Evolutionary conservation across 2,113 vertebrate genomes (phyloP).

Genomic region (Stigmatopora argus): DNA sequence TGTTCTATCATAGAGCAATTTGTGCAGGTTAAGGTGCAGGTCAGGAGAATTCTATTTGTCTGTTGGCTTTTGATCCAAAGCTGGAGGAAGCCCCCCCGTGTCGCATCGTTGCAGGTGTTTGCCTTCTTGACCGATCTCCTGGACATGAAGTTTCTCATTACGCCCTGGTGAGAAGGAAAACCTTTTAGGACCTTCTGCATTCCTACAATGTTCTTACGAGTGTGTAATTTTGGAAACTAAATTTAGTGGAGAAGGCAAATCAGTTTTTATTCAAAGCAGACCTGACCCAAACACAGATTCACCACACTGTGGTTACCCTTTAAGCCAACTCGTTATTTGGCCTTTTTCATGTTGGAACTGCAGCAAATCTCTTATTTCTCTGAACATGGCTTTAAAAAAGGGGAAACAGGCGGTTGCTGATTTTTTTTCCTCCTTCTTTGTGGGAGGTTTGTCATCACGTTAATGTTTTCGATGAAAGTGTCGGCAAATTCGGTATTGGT

Average conservation of each 20-base stretch:
- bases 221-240: conserved; percentile 72
- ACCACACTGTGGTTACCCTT: conserved; percentile 74
- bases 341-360: conserved; percentile 70
- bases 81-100: conserved; percentile 65
- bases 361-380: conserved; percentile 65
- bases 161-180: conserved; percentile 56
- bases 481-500: too few species aligned
- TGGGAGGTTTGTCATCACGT: conserved; percentile 26
- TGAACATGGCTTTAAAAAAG: conserved; percentile 45
- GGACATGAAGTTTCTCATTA: conserved; percentile 70
- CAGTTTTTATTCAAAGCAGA: conserved; percentile 79
- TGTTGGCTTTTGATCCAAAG: conserved; percentile 62
- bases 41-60: conserved; percentile 61
- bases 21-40: conserved; percentile 48
- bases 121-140: conserved; percentile 58
- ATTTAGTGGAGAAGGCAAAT: conserved; percentile 64
- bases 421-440: conserved; percentile 42
- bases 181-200: conserved; percentile 56
- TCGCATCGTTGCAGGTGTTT: conserved; percentile 73
- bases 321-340: conserved; percentile 67
- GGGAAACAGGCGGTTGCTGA: conserved; percentile 47
- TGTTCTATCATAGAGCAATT: conserved; percentile 17
- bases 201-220: conserved; percentile 62
- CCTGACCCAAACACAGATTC: conserved; percentile 69
- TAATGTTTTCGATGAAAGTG: conserved; percentile 37